A percentile compares a stretch with the other conserved stretches of the same genome.
These are phyloP conservation scores for Apamea anceps DNA, from an alignment of 2,888 invertebrate species.

Conservation along the genomic window DNA sequence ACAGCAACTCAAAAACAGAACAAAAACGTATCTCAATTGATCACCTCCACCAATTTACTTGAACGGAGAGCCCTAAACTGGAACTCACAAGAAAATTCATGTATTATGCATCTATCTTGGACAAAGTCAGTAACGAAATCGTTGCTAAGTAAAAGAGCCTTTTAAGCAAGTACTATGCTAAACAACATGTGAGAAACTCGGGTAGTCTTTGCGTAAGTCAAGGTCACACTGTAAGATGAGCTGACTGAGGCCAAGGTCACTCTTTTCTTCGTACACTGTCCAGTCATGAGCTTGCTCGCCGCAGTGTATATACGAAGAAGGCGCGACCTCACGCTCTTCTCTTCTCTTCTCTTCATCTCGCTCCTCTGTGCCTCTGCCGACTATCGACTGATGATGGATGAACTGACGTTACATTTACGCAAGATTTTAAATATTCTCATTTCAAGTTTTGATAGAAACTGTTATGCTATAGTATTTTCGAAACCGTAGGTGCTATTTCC, in stretches of 20 bases:
- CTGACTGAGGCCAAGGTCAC: not conserved
- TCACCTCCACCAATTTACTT: constrained; percentile 15
- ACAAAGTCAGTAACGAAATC: constrained; percentile 55
- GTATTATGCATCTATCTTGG: constrained; percentile 55
- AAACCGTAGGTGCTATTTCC: too few species aligned
- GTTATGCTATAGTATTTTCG: too few species aligned
- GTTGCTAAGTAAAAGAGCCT: constrained; percentile 64
- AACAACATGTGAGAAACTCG: constrained; percentile 57
- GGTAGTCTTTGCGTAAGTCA: constrained; percentile 21
- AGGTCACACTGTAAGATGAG: constrained; percentile 28
- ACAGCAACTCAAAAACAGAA: not conserved
- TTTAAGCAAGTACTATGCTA: constrained; percentile 56
- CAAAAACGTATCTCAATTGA: not conserved
- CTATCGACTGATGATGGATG: too few species aligned
- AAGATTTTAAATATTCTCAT: not conserved
- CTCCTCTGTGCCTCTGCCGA: too few species aligned
- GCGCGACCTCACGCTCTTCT: too few species aligned
- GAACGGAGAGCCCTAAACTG: not conserved
- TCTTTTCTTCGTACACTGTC: not conserved
- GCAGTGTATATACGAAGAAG: too few species aligned
- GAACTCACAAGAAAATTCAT: constrained; percentile 37
- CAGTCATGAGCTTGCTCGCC: not conserved
- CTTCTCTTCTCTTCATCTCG: too few species aligned
- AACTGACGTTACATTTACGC: not conserved
- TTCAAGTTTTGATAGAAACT: not conserved